Conservation (phyloP, 2,888 invertebrate species). For the Eutolmus rufibarbis region DNA sequence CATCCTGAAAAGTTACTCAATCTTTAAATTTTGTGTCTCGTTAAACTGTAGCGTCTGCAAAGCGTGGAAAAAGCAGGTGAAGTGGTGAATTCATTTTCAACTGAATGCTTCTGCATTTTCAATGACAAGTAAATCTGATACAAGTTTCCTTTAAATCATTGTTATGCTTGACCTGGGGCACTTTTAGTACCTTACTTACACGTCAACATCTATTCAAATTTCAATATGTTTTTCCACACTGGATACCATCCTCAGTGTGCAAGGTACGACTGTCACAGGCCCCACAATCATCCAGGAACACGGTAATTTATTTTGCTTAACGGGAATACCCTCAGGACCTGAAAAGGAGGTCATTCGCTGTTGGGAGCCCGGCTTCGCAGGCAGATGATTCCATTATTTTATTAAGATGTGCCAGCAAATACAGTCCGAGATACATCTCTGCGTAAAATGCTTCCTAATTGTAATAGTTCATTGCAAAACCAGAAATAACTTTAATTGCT, state of each 20-base stretch:
- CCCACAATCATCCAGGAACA: slow-evolving; percentile 4
- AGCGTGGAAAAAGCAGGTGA: neutral
- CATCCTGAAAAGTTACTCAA: neutral
- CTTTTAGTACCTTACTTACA: neutral
- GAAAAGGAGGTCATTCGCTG: neutral
- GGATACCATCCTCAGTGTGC: neutral
- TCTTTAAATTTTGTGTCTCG: neutral
- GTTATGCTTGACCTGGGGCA: neutral
- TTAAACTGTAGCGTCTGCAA: neutral
- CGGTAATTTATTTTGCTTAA: neutral
- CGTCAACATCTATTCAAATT: neutral
- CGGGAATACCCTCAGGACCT: neutral
- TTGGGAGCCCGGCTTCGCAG: neutral
- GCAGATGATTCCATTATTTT: neutral
- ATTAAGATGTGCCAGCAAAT: neutral
- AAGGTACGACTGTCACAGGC: neutral
- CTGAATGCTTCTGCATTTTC: neutral
- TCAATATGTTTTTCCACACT: neutral
- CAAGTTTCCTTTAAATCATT: neutral
- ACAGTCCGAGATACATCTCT: neutral
- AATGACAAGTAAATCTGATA: neutral
- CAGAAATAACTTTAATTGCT: slow-evolving; percentile 1
- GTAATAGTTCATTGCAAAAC: neutral
- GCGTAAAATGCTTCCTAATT: neutral
- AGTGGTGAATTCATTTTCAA: neutral